Conservation (phyloP, 2,888 invertebrate species). For the Andrena trimmerana region DNA sequence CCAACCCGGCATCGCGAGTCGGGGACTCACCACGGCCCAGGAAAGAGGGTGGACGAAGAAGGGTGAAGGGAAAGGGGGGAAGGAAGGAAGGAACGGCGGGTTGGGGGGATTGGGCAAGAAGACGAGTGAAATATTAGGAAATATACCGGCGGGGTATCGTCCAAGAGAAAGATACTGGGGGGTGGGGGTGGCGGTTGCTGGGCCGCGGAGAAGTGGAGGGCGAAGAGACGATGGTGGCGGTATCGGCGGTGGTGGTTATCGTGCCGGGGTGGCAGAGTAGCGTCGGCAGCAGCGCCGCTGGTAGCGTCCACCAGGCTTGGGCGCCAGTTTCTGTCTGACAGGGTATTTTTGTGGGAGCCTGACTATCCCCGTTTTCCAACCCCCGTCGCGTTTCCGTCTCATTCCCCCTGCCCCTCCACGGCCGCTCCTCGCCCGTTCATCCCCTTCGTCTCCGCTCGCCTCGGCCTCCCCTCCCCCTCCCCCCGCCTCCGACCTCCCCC, state of each 20-base stretch:
- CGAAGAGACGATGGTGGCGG: constrained; percentile 24
- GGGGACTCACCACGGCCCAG: no score
- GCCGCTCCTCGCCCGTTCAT: constrained; percentile 10
- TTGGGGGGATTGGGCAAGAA: neutral
- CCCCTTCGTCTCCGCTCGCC: constrained; percentile 28
- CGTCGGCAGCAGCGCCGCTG: constrained; percentile 35
- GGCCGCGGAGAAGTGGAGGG: constrained; percentile 18
- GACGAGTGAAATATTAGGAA: constrained; percentile 19
- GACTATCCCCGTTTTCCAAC: constrained; percentile 68
- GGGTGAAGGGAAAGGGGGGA: neutral
- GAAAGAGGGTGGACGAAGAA: neutral
- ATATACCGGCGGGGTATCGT: constrained; percentile 13
- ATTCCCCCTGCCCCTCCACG: constrained; percentile 6
- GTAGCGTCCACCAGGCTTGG: constrained; percentile 74
- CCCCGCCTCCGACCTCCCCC: constrained; percentile 37
- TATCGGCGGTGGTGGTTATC: constrained; percentile 41
- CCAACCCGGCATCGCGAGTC: no score
- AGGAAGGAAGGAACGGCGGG: constrained; percentile 7
- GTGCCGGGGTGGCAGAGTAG: constrained; percentile 31
- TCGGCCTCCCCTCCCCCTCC: constrained; percentile 22
- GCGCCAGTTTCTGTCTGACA: constrained; percentile 79
- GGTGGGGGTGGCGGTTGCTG: neutral
- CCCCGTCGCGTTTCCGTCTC: constrained; percentile 46
- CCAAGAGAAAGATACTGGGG: constrained; percentile 28
- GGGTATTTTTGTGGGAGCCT: constrained; percentile 79